Evolutionary conservation across 2,797 vertebrate species (phyloP).

Genomic region (Karalla daura): DNA sequence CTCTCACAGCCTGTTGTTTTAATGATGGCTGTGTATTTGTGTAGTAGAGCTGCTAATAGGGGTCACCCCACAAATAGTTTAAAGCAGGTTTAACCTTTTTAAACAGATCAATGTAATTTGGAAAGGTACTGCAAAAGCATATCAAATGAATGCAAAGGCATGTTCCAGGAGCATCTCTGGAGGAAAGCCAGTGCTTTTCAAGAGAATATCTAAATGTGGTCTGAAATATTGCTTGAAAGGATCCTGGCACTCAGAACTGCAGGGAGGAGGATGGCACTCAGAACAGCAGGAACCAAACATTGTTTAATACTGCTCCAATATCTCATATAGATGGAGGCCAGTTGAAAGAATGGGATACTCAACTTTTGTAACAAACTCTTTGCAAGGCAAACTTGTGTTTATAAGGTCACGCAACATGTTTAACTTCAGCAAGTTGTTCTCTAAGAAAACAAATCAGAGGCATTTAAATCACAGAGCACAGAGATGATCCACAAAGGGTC

Average conservation of each 20-base stretch:
- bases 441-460: conserved; percentile 17
- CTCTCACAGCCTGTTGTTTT: background rate
- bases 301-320: background rate
- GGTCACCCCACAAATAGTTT: background rate
- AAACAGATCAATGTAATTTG: background rate
- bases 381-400: background rate
- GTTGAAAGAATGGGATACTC: background rate
- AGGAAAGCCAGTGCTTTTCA: too few relatives aligned
- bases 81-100: background rate
- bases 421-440: conserved; percentile 5
- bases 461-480: too few relatives aligned
- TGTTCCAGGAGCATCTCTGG: too few relatives aligned
- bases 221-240: conserved; percentile 26
- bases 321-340: background rate
- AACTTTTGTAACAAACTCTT: background rate
- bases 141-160: background rate
- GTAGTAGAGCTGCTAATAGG: too few relatives aligned
- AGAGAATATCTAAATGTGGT: conserved; percentile 20
- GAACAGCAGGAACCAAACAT: conserved; percentile 16
- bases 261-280: conserved; percentile 21
- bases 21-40: background rate
- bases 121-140: too few relatives aligned
- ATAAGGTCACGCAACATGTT: conserved; percentile 3
- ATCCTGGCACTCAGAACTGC: conserved; percentile 25
- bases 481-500: too few relatives aligned